These are phyloP conservation scores for Apodemia duryi DNA, from an alignment of 2,888 invertebrate genomes.

Conservation along the genomic window DNA sequence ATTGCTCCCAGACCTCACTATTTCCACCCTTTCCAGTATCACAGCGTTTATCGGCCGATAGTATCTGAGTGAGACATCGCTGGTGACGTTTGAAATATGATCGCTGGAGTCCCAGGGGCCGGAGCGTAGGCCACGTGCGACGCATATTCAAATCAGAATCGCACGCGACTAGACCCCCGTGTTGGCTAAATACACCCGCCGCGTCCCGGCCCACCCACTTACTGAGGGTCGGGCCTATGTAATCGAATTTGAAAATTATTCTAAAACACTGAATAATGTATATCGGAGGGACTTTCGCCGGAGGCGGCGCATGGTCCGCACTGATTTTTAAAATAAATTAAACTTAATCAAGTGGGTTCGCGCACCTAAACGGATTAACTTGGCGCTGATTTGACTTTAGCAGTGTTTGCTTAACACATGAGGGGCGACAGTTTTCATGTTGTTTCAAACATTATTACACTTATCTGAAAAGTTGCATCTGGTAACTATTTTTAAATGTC, in stretches of 20 bases:
- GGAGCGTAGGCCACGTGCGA: slow-evolving; percentile 69
- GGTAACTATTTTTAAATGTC: too few species aligned
- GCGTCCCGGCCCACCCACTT: slow-evolving; percentile 52
- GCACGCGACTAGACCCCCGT: slow-evolving; percentile 76
- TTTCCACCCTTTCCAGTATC: slow-evolving; percentile 71
- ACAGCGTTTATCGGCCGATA: slow-evolving; percentile 74
- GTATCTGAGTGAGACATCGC: slow-evolving; percentile 79
- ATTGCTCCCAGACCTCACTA: slow-evolving; percentile 62
- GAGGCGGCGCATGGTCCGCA: slow-evolving; percentile 62
- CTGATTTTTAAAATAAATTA: slow-evolving; percentile 79
- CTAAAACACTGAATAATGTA: slow-evolving; percentile 80
- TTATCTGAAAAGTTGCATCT: not conserved
- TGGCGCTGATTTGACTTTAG: slow-evolving; percentile 74
- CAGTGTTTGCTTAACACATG: slow-evolving; percentile 64
- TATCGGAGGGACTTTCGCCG: slow-evolving; percentile 69
- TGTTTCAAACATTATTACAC: slow-evolving; percentile 58
- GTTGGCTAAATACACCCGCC: slow-evolving; percentile 80
- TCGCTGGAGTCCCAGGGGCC: slow-evolving; percentile 68
- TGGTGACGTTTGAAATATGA: slow-evolving; percentile 79
- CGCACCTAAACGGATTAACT: slow-evolving; percentile 79
- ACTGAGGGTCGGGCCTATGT: slow-evolving; percentile 78
- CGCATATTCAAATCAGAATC: slow-evolving; percentile 78
- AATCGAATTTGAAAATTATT: slow-evolving; percentile 81
- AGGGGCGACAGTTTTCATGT: slow-evolving; percentile 64
- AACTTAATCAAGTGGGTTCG: slow-evolving; percentile 80